These are phyloP conservation scores for Xanthostigma xanthostigma DNA, from an alignment of 2,888 invertebrate species.

Conservation along the genomic window DNA sequence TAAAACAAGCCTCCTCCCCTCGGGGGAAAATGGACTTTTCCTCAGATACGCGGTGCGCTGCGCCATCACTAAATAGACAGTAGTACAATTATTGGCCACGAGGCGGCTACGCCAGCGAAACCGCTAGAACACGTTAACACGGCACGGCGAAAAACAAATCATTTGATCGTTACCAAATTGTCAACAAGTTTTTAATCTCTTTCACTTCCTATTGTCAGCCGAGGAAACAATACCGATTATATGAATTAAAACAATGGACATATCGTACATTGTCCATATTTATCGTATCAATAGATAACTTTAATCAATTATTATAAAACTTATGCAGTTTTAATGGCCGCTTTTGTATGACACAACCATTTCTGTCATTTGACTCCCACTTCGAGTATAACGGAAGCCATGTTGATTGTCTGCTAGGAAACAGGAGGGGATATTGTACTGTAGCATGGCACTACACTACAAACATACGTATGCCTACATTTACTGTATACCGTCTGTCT, in stretches of 20 bases:
- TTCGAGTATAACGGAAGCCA: conserved; percentile 21
- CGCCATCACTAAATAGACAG: background rate
- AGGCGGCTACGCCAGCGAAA: background rate
- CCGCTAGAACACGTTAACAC: background rate
- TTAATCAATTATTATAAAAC: no score
- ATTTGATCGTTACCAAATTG: conserved; percentile 1
- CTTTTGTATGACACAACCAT: conserved; percentile 1
- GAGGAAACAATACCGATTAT: background rate
- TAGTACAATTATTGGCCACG: background rate
- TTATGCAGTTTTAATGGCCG: no score
- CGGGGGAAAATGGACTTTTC: conserved; percentile 24
- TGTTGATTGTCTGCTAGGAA: conserved; percentile 11
- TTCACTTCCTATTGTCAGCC: background rate
- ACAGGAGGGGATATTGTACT: no score
- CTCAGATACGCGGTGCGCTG: conserved; percentile 13
- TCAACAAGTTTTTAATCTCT: conserved; percentile 1
- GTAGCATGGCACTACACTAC: no score
- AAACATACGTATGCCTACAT: no score
- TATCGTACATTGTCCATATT: no score
- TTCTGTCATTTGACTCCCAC: conserved; percentile 15
- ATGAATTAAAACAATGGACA: background rate
- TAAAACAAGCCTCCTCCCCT: conserved; percentile 29
- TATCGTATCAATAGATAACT: no score
- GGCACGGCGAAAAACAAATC: background rate
- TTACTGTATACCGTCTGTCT: no score